These are phyloP conservation scores for Nemapogon koenigi DNA, from an alignment of 2,888 invertebrate genomes.

Conservation along the genomic window DNA sequence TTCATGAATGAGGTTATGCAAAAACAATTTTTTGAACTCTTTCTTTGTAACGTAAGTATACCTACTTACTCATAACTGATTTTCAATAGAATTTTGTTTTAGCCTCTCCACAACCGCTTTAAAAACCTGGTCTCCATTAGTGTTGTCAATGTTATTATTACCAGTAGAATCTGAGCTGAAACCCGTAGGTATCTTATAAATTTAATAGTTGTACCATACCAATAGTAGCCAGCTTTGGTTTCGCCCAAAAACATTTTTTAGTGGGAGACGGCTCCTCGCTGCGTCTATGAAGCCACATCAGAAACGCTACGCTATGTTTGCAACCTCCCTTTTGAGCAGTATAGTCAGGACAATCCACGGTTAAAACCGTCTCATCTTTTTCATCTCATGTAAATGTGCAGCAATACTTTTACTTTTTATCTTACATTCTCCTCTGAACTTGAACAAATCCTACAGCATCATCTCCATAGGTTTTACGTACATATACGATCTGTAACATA, in stretches of 20 bases:
- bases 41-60: constrained; percentile 5
- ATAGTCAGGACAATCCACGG: constrained; percentile 17
- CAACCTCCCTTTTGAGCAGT: constrained; percentile 15
- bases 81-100: not conserved
- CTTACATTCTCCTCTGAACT: no score
- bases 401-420: no score
- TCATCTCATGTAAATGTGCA: constrained; percentile 13
- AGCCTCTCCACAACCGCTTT: not conserved
- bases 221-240: constrained; percentile 15
- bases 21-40: not conserved
- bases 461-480: no score
- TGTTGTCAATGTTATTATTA: not conserved
- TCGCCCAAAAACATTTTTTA: constrained; percentile 17
- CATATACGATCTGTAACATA: no score
- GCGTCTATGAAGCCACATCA: constrained; percentile 18
- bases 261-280: constrained; percentile 17
- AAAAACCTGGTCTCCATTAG: not conserved
- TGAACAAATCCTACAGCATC: no score
- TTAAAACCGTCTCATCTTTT: constrained; percentile 11
- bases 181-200: constrained; percentile 14
- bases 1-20: not conserved
- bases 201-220: constrained; percentile 14
- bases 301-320: constrained; percentile 16
- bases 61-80: constrained; percentile 11
- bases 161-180: constrained; percentile 14